Conservation (phyloP, 2,113 vertebrate species). For the Oncorhynchus nerka region DNA sequence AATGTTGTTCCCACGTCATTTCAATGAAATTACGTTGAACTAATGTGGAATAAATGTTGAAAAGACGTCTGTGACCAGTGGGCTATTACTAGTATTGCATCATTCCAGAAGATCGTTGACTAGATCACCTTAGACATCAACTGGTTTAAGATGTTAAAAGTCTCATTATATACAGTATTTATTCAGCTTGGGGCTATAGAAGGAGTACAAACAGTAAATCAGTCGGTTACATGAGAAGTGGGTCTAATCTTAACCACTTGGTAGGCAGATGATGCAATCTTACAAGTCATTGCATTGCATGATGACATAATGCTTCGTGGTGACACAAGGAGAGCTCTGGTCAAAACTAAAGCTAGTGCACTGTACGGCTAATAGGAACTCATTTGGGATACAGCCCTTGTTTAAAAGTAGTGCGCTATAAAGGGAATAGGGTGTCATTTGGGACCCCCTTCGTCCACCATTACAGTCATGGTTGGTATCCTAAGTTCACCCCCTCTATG, state of each 20-base stretch:
- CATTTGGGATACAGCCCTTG: too few relatives aligned
- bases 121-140: not conserved
- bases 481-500: too few relatives aligned
- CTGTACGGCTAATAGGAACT: too few relatives aligned
- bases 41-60: too few relatives aligned
- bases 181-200: conserved; percentile 29
- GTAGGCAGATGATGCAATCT: conserved; percentile 66
- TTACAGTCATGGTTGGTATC: not conserved
- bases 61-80: too few relatives aligned
- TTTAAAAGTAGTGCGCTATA: not conserved
- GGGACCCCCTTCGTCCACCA: not conserved
- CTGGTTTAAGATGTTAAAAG: conserved; percentile 8
- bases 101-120: too few relatives aligned
- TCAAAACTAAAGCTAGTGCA: too few relatives aligned
- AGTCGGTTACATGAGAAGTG: conserved; percentile 32
- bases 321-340: not conserved
- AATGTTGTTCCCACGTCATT: too few relatives aligned
- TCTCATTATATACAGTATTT: conserved; percentile 27
- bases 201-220: conserved; percentile 1
- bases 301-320: conserved; percentile 9
- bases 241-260: conserved; percentile 11
- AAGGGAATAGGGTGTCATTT: not conserved
- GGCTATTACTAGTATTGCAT: too few relatives aligned
- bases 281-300: conserved; percentile 46
- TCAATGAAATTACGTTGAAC: too few relatives aligned